A percentile compares a stretch with the other conserved stretches of the same genome.
phyloP scores from a whole-genome alignment of 2,797 vertebrate species.

The Pseudochirops cupreus region DNA sequence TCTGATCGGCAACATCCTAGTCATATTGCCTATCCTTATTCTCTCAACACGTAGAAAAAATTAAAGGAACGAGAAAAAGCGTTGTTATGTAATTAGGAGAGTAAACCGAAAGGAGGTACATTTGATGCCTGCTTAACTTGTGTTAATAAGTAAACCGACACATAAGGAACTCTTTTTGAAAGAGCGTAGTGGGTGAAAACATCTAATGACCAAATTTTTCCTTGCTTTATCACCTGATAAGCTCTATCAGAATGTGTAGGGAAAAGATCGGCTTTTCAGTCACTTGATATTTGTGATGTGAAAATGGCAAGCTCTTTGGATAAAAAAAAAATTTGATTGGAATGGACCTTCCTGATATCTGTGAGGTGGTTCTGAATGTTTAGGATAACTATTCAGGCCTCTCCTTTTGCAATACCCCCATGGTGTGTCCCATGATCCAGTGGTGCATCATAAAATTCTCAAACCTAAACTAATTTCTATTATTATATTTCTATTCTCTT shows the following conservation, averaged over 20 bases:
- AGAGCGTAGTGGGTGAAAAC: background rate
- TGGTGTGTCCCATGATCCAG: background rate
- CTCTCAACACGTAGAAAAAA: background rate
- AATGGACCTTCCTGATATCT: background rate
- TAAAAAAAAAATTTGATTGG: background rate
- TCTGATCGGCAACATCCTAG: background rate
- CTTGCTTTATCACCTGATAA: constrained; percentile 15
- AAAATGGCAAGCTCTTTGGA: constrained; percentile 12
- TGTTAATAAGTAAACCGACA: constrained; percentile 40
- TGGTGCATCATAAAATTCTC: constrained; percentile 10
- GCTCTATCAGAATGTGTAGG: background rate
- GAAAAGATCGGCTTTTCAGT: constrained; percentile 29
- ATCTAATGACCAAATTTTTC: constrained; percentile 23
- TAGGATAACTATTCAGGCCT: background rate
- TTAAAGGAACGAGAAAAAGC: background rate
- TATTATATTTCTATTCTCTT: background rate
- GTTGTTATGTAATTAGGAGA: too few relatives aligned
- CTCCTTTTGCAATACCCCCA: background rate
- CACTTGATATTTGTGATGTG: background rate
- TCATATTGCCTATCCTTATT: background rate
- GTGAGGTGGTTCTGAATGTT: background rate
- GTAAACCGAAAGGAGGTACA: background rate
- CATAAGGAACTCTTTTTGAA: constrained; percentile 25
- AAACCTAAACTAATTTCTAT: constrained; percentile 34
- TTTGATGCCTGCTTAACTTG: constrained; percentile 15